Conservation (phyloP, 1,140 invertebrate genomes). For the Pectinophora gossypiella region DNA sequence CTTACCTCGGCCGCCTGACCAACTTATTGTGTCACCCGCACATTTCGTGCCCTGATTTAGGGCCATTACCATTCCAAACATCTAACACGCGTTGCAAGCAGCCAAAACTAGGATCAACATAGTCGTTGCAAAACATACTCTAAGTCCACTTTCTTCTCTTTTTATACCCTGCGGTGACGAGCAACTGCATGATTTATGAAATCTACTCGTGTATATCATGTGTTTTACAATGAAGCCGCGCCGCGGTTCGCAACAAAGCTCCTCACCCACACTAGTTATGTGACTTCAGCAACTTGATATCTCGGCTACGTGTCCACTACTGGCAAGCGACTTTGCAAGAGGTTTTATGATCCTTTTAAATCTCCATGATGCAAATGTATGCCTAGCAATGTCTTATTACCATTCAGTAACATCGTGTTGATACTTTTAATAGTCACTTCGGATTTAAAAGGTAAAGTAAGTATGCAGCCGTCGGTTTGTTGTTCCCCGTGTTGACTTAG, state of each 20-base stretch:
- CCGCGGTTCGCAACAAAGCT: not conserved
- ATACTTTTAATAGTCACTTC: conserved; percentile 15
- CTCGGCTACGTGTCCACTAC: not conserved
- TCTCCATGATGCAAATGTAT: conserved; percentile 7
- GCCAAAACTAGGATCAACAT: conserved; percentile 3
- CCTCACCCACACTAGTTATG: no score
- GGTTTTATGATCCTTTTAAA: conserved; percentile 18
- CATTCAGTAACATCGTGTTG: conserved; percentile 15
- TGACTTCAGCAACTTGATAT: no score
- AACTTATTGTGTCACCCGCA: conserved; percentile 46
- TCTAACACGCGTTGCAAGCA: not conserved
- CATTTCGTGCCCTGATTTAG: conserved; percentile 39
- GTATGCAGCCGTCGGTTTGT: not conserved
- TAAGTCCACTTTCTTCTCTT: not conserved
- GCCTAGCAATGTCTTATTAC: conserved; percentile 10
- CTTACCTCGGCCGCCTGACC: conserved; percentile 46
- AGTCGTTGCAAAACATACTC: not conserved
- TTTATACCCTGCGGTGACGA: not conserved
- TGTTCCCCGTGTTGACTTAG: no score
- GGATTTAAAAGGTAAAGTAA: conserved; percentile 11
- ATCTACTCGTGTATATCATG: not conserved
- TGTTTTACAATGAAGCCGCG: not conserved
- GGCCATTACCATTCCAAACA: conserved; percentile 50
- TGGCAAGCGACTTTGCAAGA: not conserved
- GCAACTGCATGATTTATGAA: not conserved